Conservation (phyloP, 2,888 invertebrate genomes). For the Pyrocoelia pectoralis region DNA sequence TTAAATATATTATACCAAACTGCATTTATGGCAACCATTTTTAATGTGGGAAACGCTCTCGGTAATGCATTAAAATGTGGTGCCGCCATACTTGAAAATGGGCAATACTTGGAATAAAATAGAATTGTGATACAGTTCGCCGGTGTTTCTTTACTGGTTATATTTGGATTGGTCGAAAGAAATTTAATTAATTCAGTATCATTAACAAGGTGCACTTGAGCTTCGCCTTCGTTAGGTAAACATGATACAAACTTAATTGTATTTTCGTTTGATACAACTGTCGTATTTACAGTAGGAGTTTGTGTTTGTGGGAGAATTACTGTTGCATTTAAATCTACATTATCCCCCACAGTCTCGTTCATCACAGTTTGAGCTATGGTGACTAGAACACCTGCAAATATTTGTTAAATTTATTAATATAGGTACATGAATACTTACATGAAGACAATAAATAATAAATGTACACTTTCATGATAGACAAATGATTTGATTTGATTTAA, state of each 20-base stretch:
- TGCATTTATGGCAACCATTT: conserved; percentile 91
- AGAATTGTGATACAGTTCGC: conserved; percentile 80
- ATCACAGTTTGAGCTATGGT: too few relatives aligned
- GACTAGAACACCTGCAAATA: too few relatives aligned
- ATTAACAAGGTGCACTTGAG: conserved; percentile 72
- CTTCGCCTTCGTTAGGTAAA: conserved; percentile 47
- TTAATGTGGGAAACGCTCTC: conserved; percentile 84
- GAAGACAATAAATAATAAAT: too few relatives aligned
- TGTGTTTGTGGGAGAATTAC: conserved; percentile 29
- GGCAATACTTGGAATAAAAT: conserved; percentile 90
- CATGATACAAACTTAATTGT: conserved; percentile 54
- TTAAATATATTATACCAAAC: conserved; percentile 83
- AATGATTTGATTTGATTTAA: too few relatives aligned
- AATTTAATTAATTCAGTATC: conserved; percentile 74
- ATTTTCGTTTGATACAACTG: conserved; percentile 35
- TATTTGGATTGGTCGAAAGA: conserved; percentile 69
- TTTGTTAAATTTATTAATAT: too few relatives aligned
- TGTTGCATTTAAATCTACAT: conserved; percentile 14
- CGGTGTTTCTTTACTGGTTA: conserved; percentile 69
- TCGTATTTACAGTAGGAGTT: conserved; percentile 33
- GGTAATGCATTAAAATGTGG: conserved; percentile 91
- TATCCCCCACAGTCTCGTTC: too few relatives aligned
- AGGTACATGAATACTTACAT: too few relatives aligned
- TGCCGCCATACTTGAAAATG: conserved; percentile 89
- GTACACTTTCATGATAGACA: too few relatives aligned